Evolutionary conservation across 2,888 invertebrate species (phyloP), one percentile per base, ranked within the genome.

Genomic region (Dendrolimus pini): DNA sequence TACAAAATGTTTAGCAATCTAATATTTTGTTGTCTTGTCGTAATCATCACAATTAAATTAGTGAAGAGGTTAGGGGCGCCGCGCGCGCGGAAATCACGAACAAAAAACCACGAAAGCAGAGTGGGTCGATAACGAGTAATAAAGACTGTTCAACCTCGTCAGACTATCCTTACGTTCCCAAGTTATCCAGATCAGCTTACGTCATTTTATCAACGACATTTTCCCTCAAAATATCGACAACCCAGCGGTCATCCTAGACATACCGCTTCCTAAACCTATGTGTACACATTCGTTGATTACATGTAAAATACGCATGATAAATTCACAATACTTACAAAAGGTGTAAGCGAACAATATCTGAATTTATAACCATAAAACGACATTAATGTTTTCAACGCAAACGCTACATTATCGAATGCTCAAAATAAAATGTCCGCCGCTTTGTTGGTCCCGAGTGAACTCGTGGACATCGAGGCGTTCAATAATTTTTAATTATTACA

Each of bases 361-460:
- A 86, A 85, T 82, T 79, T 82, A 83, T 82, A 85, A 89, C 87
- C 83, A 89, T 87, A 86, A 88, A 90, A 89, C 83, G 86, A 88
- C 89, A 89, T 90, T 82, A 89, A 88, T 88, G 82, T 89, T 88
- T 87, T 85, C 87, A 78, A 88, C 82, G 84, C 89, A 87, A 89
- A 87, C 83, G 89, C 91, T 91, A 91, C 91, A 91, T 91, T 90
- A 90, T 91, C 88, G 85, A 89, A 84, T 86, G 87, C 86, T 89
- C 89, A 89, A 91, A 91, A 91, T 91, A 91, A 91, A 91, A 91
- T 91, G 91, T 91, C 91, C 90, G 91, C 91, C 91, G 91, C 91
- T 89, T 89, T 89, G 90, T 90, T 89, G 89, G 89, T 89, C 83
- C 86, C 85, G 84, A 89, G 78, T 89, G 89, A 89, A 90, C 89